Base-by-base conservation (phyloP, 2,797 vertebrate species). In the Xerus rutilus region DNA sequence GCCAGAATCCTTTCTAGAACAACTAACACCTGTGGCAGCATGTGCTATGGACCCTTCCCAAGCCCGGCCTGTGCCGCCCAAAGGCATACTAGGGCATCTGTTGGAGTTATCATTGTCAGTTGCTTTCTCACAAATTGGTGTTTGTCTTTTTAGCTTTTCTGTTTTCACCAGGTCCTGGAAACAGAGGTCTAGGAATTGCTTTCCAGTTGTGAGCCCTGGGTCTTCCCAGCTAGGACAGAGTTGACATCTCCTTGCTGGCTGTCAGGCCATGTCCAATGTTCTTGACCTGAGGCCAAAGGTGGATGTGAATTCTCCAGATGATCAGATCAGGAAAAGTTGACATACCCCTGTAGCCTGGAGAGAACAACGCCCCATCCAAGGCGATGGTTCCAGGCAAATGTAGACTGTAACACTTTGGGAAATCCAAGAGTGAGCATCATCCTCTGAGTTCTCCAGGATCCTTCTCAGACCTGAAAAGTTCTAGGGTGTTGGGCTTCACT, bases 21-120 rank as follows among this genome's bases (percentile, higher is more conserved):
- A 13, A 62, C 20, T 30, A 49, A 62, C n/a, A 69, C 5, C 25
- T 4, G 0, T 0, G 25, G 57, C 45, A 47, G 43, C 39, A 10
- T 0, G 35, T n/a, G 23, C 13, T 3, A 0, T 7, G 4, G 11
- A 35, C 39, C 67, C 54, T 32, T 52, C 35, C 49, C 4, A 69
- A 62, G 69, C 35, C 23, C 15, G 2, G 12, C 35, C 45, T 0
- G 0, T 57, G 54, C 20, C 43, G 1, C 0, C 10, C 0, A 1
- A 32, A 13, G 64, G 49, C 52, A 17, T 21, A 2, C 73, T 3
- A 43, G 74, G 67, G 49, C 30, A 32, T 74, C 76, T 93, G 67
- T 35, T 35, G 64, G 67, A 57, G 59, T 57, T 15, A 8, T 39
- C n/a, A 0, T 18, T 43, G 35, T 69, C 2, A 65, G 84, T 78